Base-by-base conservation (phyloP, 2,888 invertebrate genomes). In the Ornithoptera alexandrae region DNA sequence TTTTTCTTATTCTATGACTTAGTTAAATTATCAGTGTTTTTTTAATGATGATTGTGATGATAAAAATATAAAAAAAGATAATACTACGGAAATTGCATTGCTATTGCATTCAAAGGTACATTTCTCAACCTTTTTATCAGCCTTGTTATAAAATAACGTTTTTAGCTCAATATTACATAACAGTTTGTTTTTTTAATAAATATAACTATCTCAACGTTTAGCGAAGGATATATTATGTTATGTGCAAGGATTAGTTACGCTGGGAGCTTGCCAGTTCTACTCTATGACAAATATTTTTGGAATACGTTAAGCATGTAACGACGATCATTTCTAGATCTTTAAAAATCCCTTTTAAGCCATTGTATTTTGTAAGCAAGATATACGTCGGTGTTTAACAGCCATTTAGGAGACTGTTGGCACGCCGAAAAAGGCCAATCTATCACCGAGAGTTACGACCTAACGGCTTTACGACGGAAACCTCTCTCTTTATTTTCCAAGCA, bases 381-480 rank as follows among this genome's bases (percentile, higher is more conserved):
- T 67, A 66, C 58, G 50, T 50, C 70, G 74, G 71, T 72, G 72
- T 64, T 64, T 60, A 64, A 64, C 60, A 64, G 78, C 81, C 82
- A 81, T 88, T 88, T 85, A 81, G 83, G 84, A 83, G 81, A 80
- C 81, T 81, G 88, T 78, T 89, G 87, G 87, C 87, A 87, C 87
- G 86, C 87, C 87, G 88, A 87, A 90, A 88, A 87, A 86, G 86
- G 82, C 81, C 83, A 84, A 88, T 89, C 87, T 84, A 87, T 88
- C 88, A 88, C 84, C 57, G 77, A 84, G 88, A 88, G 83, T 86
- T 85, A 87, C 85, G 82, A 81, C 81, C 78, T 79, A 79, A 80
- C 77, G 65, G 67, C 71, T 67, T 67, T 73, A 75, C 60, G 60
- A 60, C 60, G 36, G 60, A 60, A 60, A 60, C 60, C 60, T 60